Conservation (phyloP, 2,888 invertebrate species). For the Thera obeliscata region DNA sequence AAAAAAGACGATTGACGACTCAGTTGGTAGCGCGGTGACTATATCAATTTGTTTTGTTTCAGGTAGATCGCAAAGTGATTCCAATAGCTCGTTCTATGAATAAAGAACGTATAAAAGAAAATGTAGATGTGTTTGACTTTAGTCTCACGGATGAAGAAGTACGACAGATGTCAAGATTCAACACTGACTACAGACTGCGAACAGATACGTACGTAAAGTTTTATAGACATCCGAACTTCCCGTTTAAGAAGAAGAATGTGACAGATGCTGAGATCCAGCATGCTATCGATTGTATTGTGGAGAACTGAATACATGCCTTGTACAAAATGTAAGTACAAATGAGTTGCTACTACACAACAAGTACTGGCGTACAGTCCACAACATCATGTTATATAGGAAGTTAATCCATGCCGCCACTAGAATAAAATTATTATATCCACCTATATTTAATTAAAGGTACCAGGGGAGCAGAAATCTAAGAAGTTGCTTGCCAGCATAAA, state of each 20-base stretch:
- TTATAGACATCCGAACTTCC: constrained; percentile 72
- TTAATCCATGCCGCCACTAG: too few species aligned
- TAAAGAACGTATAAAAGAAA: constrained; percentile 79
- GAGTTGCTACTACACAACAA: too few species aligned
- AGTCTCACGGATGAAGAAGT: constrained; percentile 79
- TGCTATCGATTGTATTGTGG: constrained; percentile 53
- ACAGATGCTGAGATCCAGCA: constrained; percentile 61
- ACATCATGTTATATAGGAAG: too few species aligned
- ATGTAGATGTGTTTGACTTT: constrained; percentile 85
- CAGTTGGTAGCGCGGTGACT: too few species aligned
- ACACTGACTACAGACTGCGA: constrained; percentile 72
- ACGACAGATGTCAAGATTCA: constrained; percentile 77
- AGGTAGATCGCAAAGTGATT: constrained; percentile 83
- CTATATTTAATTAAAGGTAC: too few species aligned
- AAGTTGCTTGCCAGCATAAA: too few species aligned
- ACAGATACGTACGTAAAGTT: constrained; percentile 60
- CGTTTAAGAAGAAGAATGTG: constrained; percentile 72
- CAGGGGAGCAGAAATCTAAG: too few species aligned
- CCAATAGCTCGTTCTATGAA: constrained; percentile 86
- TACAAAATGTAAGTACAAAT: too few species aligned
- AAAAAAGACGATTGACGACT: too few species aligned
- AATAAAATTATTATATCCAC: too few species aligned
- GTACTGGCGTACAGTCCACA: too few species aligned
- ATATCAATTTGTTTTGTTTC: constrained; percentile 41
- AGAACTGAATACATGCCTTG: constrained; percentile 13